Conservation (phyloP, 2,888 invertebrate genomes). For the Hartigia nigra region DNA sequence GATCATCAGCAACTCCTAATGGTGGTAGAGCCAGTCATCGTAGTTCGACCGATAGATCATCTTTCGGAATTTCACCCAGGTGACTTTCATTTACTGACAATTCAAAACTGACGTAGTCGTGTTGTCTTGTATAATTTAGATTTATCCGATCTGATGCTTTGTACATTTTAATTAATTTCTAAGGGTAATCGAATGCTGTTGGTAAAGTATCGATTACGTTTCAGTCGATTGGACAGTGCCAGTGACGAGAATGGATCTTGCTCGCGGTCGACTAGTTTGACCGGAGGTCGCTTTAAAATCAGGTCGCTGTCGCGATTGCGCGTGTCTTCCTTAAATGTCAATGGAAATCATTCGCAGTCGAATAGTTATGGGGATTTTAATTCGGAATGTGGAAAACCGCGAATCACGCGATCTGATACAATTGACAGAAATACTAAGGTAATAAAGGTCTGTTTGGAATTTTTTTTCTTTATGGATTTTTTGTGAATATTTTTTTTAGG, state of each 20-base stretch:
- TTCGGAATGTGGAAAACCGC: slow-evolving; percentile 23
- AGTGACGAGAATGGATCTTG: slow-evolving; percentile 25
- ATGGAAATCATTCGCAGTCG: slow-evolving; percentile 12
- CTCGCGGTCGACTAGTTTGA: slow-evolving; percentile 49
- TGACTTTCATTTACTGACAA: slow-evolving; percentile 13
- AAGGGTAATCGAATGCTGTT: too few relatives aligned
- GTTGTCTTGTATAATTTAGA: not conserved
- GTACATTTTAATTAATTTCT: not conserved
- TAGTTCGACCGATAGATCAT: slow-evolving; percentile 41
- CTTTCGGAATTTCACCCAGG: slow-evolving; percentile 41
- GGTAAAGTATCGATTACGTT: not conserved
- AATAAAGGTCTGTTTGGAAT: slow-evolving; percentile 22
- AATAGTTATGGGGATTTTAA: slow-evolving; percentile 13
- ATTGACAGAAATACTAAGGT: slow-evolving; percentile 32
- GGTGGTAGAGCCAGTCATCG: slow-evolving; percentile 36
- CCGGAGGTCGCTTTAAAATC: slow-evolving; percentile 15
- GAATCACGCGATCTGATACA: slow-evolving; percentile 37
- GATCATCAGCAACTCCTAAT: slow-evolving; percentile 22
- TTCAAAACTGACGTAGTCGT: not conserved
- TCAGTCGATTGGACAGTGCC: not conserved
- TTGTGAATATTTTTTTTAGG: slow-evolving; percentile 33
- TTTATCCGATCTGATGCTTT: not conserved
- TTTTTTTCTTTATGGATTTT: not conserved
- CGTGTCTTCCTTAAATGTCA: slow-evolving; percentile 24
- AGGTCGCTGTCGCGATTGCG: slow-evolving; percentile 17